These are phyloP conservation scores for Oncorhynchus keta DNA, from an alignment of 2,113 vertebrate species.

Conservation along the genomic window DNA sequence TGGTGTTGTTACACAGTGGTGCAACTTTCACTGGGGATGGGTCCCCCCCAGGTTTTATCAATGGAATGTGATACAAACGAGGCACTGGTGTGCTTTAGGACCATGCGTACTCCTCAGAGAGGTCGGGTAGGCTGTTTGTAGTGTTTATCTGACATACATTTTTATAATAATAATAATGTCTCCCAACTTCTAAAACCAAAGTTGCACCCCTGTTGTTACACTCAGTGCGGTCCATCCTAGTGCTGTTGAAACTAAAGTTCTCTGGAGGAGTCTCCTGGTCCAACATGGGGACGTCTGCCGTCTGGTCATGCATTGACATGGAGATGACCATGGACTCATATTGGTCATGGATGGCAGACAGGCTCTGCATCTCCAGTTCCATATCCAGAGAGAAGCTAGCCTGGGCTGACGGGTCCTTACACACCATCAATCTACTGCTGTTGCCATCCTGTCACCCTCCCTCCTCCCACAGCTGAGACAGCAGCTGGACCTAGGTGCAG, in stretches of 20 bases:
- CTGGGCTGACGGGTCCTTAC: slow-evolving; percentile 12
- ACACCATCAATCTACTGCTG: background rate
- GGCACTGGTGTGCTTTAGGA: background rate
- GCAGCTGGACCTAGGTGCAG: slow-evolving; percentile 1
- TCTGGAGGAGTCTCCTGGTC: slow-evolving; percentile 23
- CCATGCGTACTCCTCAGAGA: background rate
- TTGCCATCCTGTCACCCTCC: background rate
- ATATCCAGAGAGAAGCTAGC: slow-evolving; percentile 39
- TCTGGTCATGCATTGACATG: too few relatives aligned
- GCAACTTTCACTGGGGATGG: too few relatives aligned
- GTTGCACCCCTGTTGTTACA: too few relatives aligned
- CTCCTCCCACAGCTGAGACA: slow-evolving; percentile 31
- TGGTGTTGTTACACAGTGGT: background rate
- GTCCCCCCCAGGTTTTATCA: too few relatives aligned
- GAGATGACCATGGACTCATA: background rate
- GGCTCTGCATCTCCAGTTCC: slow-evolving; percentile 35
- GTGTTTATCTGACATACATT: too few relatives aligned
- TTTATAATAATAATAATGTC: too few relatives aligned
- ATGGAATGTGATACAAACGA: too few relatives aligned
- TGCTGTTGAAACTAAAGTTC: slow-evolving; percentile 42
- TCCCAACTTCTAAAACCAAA: too few relatives aligned
- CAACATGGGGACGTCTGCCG: background rate
- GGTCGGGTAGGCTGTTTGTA: too few relatives aligned
- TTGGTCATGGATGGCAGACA: background rate
- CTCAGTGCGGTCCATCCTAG: background rate